Percentiles rank a stretch among this genome's conserved stretches.
Conservation (phyloP, 1,140 invertebrate genomes). For the Bombus ignitus region DNA sequence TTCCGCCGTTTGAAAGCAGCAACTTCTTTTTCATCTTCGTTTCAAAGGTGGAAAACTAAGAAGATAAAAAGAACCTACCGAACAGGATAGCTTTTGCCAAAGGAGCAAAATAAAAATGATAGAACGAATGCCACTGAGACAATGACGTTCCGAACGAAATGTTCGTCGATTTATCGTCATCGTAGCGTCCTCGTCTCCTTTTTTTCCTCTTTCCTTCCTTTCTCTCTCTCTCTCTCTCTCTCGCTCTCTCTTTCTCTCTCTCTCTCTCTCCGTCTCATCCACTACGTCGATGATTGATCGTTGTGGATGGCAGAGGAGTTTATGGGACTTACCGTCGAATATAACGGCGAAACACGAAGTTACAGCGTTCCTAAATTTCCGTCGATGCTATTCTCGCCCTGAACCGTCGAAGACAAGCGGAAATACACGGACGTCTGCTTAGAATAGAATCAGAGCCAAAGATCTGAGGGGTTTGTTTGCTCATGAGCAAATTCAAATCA, state of each 20-base stretch:
- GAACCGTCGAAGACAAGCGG: constrained; percentile 13
- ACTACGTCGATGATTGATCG: constrained; percentile 30
- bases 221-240: background rate
- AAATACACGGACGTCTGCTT: constrained; percentile 13
- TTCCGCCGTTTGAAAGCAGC: no score
- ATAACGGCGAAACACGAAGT: constrained; percentile 21
- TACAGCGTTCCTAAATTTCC: constrained; percentile 34
- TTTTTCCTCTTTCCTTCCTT: no score
- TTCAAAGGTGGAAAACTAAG: background rate
- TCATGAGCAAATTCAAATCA: background rate
- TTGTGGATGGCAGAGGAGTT: background rate
- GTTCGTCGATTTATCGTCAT: constrained; percentile 25
- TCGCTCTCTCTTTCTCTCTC: background rate
- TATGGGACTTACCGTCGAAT: constrained; percentile 19
- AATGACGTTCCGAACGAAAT: background rate
- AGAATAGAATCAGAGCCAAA: constrained; percentile 33
- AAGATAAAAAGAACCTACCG: background rate
- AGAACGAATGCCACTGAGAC: background rate
- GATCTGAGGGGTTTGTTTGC: constrained; percentile 1
- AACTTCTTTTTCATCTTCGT: background rate
- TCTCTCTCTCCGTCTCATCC: background rate
- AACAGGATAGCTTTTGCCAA: no score
- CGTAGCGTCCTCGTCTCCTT: background rate
- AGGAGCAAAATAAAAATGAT: background rate
- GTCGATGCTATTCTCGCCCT: constrained; percentile 23